Evolutionary conservation across 2,113 vertebrate species (phyloP).

Genomic region (Cepphus grylle): DNA sequence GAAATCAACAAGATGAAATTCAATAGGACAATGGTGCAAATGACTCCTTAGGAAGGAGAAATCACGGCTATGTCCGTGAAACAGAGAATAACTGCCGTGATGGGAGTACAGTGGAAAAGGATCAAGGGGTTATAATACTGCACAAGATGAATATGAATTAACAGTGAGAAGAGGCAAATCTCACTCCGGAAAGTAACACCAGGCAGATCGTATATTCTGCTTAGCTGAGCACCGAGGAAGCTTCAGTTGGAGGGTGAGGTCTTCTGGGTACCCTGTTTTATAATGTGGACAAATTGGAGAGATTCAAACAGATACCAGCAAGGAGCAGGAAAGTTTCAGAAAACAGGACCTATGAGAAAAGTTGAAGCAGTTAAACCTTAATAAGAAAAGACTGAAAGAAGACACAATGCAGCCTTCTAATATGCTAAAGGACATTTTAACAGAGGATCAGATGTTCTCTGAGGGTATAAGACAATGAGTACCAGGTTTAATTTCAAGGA

Average conservation of each 20-base stretch:
- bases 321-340: background rate
- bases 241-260: background rate
- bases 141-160: background rate
- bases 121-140: background rate
- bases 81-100: background rate
- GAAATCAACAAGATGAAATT: conserved; percentile 39
- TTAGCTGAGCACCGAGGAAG: background rate
- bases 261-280: background rate
- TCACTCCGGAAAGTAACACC: background rate
- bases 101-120: background rate
- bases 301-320: background rate
- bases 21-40: conserved; percentile 50
- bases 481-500: background rate
- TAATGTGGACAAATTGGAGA: background rate
- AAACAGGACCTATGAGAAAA: background rate
- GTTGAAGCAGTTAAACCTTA: background rate
- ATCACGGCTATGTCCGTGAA: background rate
- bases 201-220: background rate
- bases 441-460: background rate
- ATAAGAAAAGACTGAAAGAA: background rate
- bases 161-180: background rate
- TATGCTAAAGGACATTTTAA: background rate
- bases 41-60: conserved; percentile 33
- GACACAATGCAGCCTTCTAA: background rate
- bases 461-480: background rate